Evolutionary conservation across 2,888 invertebrate species (phyloP), one percentile per base, ranked within the genome.

Genomic region (Ditula angustiorana): DNA sequence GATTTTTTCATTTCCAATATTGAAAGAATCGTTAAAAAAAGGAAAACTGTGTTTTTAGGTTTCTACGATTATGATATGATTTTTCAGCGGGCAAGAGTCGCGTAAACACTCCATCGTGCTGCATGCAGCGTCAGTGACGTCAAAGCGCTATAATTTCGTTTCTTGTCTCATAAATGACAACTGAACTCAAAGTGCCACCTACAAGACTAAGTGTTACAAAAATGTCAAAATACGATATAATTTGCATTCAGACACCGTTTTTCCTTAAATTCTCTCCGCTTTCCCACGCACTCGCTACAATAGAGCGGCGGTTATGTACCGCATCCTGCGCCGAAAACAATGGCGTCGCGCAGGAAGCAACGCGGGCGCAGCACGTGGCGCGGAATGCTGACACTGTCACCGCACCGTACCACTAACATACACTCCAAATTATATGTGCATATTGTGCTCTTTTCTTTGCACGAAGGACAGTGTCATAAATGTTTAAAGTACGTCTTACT

Each of bases 201-300:
- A n/a, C n/a, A n/a, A 41, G 41, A 41, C n/a, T n/a, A n/a, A 4
- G 8, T 44, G 13, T 41, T 41, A 47, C 41, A 53, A 58, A 62
- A 28, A 56, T 44, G 26, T 10, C 11, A 11, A 44, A 16, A 47
- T n/a, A n/a, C n/a, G n/a, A 46, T 46, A 30, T 47, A 11, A 5
- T 59, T 58, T 47, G 37, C 28, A 61, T 61, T 52, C 60, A 23
- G 19, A 46, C n/a, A 5, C 7, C 44, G 53, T 46, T 19, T 24
- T 61, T 55, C 35, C 46, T 24, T 35, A 55, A 56, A 61, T 61
- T 50, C 30, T 59, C 19, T 50, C 44, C 23, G 35, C 24, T 37
- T 69, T 69, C 68, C 59, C 61, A 69, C 68, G 69, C 61, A 66
- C 41, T 52, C 28, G 55, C 52, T 33, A 59, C 8, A 26, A 30